These are phyloP conservation scores for Diabrotica undecimpunctata DNA, from an alignment of 1,140 invertebrate species.

Conservation along the genomic window DNA sequence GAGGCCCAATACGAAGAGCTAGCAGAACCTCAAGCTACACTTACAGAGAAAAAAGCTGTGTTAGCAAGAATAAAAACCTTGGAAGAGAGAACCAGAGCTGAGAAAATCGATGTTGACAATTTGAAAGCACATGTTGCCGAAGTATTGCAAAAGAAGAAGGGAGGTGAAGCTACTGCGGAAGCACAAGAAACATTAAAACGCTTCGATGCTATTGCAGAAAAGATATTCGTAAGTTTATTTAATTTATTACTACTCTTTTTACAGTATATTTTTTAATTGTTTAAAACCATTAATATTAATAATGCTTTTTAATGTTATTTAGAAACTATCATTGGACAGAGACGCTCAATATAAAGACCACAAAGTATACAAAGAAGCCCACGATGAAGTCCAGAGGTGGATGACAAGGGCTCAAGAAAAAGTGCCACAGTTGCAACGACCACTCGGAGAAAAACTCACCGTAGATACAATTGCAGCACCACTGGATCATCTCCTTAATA, in stretches of 20 bases:
- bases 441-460: constrained; percentile 79
- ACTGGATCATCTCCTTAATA: constrained; percentile 80
- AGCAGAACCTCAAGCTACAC: constrained; percentile 70
- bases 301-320: constrained; percentile 26
- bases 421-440: constrained; percentile 78
- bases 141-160: constrained; percentile 80
- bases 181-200: constrained; percentile 80
- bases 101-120: constrained; percentile 88
- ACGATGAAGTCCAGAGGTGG: constrained; percentile 83
- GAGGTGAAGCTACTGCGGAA: constrained; percentile 75
- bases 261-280: too few species aligned
- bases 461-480: constrained; percentile 84
- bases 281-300: neutral
- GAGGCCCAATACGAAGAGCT: constrained; percentile 70
- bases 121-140: constrained; percentile 83
- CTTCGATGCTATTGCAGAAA: constrained; percentile 70
- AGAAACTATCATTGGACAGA: constrained; percentile 70
- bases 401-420: constrained; percentile 82
- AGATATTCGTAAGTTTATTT: constrained; percentile 56
- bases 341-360: constrained; percentile 87
- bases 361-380: constrained; percentile 81
- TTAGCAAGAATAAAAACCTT: constrained; percentile 80
- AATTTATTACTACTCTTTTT: neutral
- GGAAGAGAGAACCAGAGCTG: constrained; percentile 85
- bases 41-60: constrained; percentile 81